A percentile compares a stretch with the other conserved stretches of the same genome.
Conservation (phyloP, 1,140 invertebrate genomes). For the Drosophila nigrodunni region DNA sequence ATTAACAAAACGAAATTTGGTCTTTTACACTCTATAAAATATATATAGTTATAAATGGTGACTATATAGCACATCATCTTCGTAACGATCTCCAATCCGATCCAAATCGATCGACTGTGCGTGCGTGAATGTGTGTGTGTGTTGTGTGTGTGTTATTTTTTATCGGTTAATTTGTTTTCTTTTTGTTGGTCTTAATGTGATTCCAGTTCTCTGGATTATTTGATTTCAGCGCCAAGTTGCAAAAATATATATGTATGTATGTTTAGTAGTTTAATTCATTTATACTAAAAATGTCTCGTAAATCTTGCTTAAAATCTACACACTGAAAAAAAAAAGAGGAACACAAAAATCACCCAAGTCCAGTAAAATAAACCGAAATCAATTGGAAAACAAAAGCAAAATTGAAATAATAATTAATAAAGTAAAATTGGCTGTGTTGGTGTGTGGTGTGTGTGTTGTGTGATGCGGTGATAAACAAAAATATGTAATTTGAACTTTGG, state of each 20-base stretch:
- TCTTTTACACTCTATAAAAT: conserved; percentile 46
- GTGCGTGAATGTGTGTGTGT: conserved; percentile 20
- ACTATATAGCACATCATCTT: conserved; percentile 31
- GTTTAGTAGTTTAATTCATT: conserved; percentile 57
- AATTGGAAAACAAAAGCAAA: conserved; percentile 21
- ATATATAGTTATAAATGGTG: conserved; percentile 6
- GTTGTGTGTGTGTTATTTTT: conserved; percentile 33
- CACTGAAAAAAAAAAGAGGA: conserved; percentile 7
- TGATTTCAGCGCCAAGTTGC: conserved; percentile 84
- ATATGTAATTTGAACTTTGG: not conserved
- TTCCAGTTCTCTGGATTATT: conserved; percentile 64
- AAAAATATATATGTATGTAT: conserved; percentile 55
- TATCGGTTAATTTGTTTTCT: conserved; percentile 60
- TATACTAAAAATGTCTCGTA: conserved; percentile 51
- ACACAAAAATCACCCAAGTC: conserved; percentile 6
- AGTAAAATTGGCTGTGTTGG: not conserved
- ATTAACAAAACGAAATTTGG: conserved; percentile 40
- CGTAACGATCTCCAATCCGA: conserved; percentile 3
- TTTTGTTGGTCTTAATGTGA: conserved; percentile 46
- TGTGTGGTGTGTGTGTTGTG: not conserved
- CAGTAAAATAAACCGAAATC: not conserved
- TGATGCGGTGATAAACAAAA: not conserved
- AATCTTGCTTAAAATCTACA: conserved; percentile 42
- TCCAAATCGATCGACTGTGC: conserved; percentile 30
- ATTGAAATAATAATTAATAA: conserved; percentile 20